A percentile compares a stretch with the other conserved stretches of the same genome.
Evolutionary conservation across 2,113 vertebrate species (phyloP).

Genomic region (Saguinus imperator): DNA sequence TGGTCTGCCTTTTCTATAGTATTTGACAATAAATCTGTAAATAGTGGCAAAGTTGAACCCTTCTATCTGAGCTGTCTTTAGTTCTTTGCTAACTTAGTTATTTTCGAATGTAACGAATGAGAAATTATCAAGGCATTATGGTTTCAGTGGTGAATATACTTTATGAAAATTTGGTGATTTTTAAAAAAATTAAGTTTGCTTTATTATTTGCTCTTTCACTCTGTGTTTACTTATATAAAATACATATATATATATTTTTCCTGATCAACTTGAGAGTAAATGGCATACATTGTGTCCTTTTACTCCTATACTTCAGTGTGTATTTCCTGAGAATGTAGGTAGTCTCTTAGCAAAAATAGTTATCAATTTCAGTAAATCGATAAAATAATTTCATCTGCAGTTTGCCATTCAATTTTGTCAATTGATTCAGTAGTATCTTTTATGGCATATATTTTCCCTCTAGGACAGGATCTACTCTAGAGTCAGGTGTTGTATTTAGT

Average conservation of each 20-base stretch:
- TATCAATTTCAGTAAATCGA: not conserved
- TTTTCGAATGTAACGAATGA: not conserved
- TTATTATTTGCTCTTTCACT: not conserved
- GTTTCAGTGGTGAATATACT: not conserved
- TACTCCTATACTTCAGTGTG: not conserved
- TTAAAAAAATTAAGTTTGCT: not conserved
- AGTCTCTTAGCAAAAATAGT: not conserved
- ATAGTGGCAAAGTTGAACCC: not conserved
- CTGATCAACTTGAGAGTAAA: not conserved
- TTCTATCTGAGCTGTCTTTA: not conserved
- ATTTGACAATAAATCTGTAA: not conserved
- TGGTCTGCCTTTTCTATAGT: not conserved
- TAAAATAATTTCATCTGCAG: not conserved
- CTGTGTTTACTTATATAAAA: not conserved
- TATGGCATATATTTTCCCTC: not conserved
- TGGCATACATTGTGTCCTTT: not conserved
- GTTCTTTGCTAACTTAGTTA: conserved; percentile 26
- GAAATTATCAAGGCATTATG: not conserved
- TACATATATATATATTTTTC: not conserved
- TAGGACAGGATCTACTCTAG: not conserved
- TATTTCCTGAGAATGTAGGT: not conserved
- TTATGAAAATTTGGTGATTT: not conserved
- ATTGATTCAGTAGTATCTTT: not conserved
- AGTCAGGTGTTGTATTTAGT: not conserved
- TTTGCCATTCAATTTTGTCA: not conserved